Conservation (phyloP, 2,888 invertebrate genomes). For the Alsophila aescularia region DNA sequence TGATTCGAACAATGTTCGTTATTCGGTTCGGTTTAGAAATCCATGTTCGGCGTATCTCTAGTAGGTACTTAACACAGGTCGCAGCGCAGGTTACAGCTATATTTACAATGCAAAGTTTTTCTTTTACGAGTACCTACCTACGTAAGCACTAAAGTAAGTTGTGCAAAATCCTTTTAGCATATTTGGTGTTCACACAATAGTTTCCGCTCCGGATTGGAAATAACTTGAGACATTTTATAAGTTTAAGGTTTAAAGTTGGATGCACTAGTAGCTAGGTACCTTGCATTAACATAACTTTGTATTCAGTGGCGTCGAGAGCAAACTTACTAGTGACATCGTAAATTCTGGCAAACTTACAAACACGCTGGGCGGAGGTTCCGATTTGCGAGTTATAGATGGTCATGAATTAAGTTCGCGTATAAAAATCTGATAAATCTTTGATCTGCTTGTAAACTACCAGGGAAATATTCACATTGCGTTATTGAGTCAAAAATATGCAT, state of each 20-base stretch:
- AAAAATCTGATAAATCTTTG: conserved; percentile 47
- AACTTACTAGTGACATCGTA: conserved; percentile 77
- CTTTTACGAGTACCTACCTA: conserved; percentile 11
- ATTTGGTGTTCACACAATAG: conserved; percentile 41
- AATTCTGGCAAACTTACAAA: conserved; percentile 78
- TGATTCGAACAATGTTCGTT: too few species aligned
- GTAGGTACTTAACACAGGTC: conserved; percentile 6
- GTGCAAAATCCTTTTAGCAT: conserved; percentile 31
- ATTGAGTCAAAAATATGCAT: background rate
- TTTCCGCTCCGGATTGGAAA: conserved; percentile 60
- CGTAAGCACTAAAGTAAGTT: conserved; percentile 24
- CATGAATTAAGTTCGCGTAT: conserved; percentile 60
- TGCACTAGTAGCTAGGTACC: conserved; percentile 57
- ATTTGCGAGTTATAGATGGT: conserved; percentile 72
- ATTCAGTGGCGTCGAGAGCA: conserved; percentile 74
- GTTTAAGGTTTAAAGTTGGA: conserved; percentile 71
- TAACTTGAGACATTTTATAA: conserved; percentile 72
- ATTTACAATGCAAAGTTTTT: conserved; percentile 23
- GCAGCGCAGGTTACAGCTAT: conserved; percentile 15
- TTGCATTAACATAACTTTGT: conserved; percentile 79
- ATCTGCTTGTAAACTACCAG: conserved; percentile 13
- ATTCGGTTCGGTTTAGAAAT: too few species aligned
- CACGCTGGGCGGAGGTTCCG: conserved; percentile 70
- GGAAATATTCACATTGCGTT: background rate
- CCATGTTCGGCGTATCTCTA: too few species aligned